Evolutionary conservation across 2,888 invertebrate species (phyloP).

Genomic region (Dasypolia templi): DNA sequence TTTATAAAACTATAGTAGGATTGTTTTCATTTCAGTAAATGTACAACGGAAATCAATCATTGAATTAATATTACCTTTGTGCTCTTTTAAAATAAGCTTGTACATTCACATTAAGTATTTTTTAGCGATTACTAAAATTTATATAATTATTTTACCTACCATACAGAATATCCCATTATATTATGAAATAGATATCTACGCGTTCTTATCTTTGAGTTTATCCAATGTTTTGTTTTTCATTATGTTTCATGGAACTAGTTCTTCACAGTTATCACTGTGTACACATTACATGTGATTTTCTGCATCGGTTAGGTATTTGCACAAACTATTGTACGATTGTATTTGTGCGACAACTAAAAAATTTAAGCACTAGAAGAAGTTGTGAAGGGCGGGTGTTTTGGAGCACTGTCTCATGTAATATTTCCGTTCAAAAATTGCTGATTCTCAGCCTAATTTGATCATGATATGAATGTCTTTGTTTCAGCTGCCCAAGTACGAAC

Average conservation of each 20-base stretch:
- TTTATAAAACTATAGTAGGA: too few species aligned
- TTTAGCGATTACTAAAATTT: not conserved
- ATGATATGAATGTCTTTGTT: slow-evolving; percentile 29
- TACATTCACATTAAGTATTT: not conserved
- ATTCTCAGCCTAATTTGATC: not conserved
- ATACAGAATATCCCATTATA: not conserved
- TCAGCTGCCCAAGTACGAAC: slow-evolving; percentile 66
- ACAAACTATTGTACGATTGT: not conserved
- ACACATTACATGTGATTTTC: not conserved
- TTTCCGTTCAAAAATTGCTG: not conserved
- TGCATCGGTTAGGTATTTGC: not conserved
- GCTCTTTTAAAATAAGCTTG: not conserved
- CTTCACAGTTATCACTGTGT: not conserved
- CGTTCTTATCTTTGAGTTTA: slow-evolving; percentile 21
- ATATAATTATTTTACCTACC: not conserved
- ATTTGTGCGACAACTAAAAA: not conserved
- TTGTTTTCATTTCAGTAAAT: not conserved
- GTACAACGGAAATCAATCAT: too few species aligned
- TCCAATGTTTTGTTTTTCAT: slow-evolving; percentile 4
- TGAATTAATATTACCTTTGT: not conserved
- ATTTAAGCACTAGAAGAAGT: not conserved
- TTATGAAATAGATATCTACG: slow-evolving; percentile 26
- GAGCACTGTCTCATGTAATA: not conserved
- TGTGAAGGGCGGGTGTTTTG: not conserved
- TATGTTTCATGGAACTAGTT: not conserved